A percentile compares a stretch with the other conserved stretches of the same genome.
Conservation (phyloP, 1,140 invertebrate species). For the Trichogramma pretiosum region DNA sequence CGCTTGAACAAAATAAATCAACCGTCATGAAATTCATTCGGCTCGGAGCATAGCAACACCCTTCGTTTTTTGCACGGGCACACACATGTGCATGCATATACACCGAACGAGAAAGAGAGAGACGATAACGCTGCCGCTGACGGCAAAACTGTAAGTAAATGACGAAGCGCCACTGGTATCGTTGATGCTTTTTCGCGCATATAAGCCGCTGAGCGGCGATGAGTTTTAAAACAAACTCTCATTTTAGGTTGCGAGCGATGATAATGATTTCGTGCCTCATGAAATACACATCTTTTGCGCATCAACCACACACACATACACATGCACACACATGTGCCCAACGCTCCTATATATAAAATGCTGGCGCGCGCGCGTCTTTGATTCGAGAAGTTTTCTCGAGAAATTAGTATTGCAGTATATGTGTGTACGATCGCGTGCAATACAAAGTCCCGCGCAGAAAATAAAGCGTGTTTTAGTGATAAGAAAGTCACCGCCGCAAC, state of each 20-base stretch:
- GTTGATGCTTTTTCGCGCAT: constrained; percentile 14
- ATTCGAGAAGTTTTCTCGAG: constrained; percentile 17
- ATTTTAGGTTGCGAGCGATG: constrained; percentile 14
- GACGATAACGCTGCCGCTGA: not conserved
- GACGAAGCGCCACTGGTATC: constrained; percentile 11
- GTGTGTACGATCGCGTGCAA: constrained; percentile 3
- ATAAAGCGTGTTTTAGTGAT: constrained; percentile 8
- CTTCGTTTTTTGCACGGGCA: not conserved
- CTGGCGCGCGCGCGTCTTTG: constrained; percentile 9
- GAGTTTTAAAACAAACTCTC: constrained; percentile 20
- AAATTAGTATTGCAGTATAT: no score
- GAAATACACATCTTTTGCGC: constrained; percentile 13
- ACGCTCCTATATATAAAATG: no score
- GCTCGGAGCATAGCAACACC: no score
- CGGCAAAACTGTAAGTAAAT: constrained; percentile 11
- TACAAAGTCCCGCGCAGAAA: not conserved
- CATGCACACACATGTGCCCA: not conserved
- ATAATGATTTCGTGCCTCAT: constrained; percentile 20
- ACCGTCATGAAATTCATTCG: constrained; percentile 7
- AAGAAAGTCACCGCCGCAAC: constrained; percentile 3
- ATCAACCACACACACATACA: not conserved
- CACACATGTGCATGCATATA: not conserved
- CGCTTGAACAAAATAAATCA: constrained; percentile 2
- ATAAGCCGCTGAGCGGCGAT: constrained; percentile 2
- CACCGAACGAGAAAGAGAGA: not conserved